A percentile compares a stretch with the other conserved stretches of the same genome.
Evolutionary conservation across 1,140 invertebrate genomes (phyloP).

Genomic region (Acromyrmex charruanus): DNA sequence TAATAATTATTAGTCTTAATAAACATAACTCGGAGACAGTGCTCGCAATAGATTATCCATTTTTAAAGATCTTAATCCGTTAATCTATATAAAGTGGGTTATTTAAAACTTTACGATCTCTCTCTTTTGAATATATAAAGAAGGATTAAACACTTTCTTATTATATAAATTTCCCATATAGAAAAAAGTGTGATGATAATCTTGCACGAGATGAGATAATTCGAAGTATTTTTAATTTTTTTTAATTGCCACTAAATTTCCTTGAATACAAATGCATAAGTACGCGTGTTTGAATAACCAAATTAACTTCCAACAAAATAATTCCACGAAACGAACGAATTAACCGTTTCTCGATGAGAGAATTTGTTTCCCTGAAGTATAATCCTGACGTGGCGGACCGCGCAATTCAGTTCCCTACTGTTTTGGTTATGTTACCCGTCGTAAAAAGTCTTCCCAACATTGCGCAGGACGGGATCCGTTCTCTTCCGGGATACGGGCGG

Average conservation of each 20-base stretch:
- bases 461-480: constrained; percentile 8
- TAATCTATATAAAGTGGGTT: constrained; percentile 6
- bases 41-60: not conserved
- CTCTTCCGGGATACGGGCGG: constrained; percentile 20
- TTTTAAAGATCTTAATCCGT: constrained; percentile 13
- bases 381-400: not conserved
- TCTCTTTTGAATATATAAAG: not conserved
- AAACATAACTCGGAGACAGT: not conserved
- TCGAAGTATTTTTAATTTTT: not conserved
- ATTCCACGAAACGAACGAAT: not conserved
- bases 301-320: not conserved
- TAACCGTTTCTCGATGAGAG: too few relatives aligned
- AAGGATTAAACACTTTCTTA: not conserved
- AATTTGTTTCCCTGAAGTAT: not conserved
- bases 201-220: not conserved
- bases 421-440: constrained; percentile 19
- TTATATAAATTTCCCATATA: not conserved
- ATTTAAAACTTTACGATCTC: not conserved
- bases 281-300: not conserved
- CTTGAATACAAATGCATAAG: not conserved
- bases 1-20: not conserved
- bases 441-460: constrained; percentile 12
- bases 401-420: not conserved
- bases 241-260: not conserved
- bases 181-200: not conserved